Evolutionary conservation across 2,113 vertebrate species (phyloP).

Genomic region (Poecilia latipinna): DNA sequence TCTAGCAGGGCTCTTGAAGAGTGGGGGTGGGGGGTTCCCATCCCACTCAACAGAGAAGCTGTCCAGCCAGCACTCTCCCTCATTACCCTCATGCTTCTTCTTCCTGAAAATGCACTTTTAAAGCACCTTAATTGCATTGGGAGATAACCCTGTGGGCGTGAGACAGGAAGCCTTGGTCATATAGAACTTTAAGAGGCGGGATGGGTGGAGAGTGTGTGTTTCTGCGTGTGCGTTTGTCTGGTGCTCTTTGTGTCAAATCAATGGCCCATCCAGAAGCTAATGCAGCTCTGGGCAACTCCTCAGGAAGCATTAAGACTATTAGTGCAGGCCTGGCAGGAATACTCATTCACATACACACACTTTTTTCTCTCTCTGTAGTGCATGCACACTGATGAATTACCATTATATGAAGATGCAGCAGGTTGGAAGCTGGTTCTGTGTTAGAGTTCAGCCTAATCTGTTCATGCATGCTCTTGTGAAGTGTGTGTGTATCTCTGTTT

Average conservation of each 20-base stretch:
- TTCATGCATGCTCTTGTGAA: not conserved
- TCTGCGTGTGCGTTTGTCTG: slow-evolving; percentile 25
- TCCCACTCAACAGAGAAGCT: slow-evolving; percentile 47
- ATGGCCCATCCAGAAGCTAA: slow-evolving; percentile 94
- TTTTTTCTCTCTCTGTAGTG: not conserved
- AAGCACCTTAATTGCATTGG: slow-evolving; percentile 98
- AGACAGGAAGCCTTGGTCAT: slow-evolving; percentile 93
- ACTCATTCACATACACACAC: slow-evolving; percentile 37
- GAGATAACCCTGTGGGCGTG: slow-evolving; percentile 93
- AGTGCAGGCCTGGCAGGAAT: slow-evolving; percentile 89
- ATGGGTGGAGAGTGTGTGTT: slow-evolving; percentile 39
- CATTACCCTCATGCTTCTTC: slow-evolving; percentile 87
- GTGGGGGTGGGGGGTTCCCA: slow-evolving; percentile 54
- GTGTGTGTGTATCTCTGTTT: not conserved
- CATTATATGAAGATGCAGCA: slow-evolving; percentile 29
- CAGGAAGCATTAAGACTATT: slow-evolving; percentile 99
- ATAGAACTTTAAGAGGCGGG: slow-evolving; percentile 78
- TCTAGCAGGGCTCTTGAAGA: slow-evolving; percentile 46
- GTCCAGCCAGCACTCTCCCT: slow-evolving; percentile 79
- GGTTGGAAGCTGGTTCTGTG: slow-evolving; percentile 14
- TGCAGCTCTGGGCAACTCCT: slow-evolving; percentile 95
- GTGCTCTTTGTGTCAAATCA: slow-evolving; percentile 93
- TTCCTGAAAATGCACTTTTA: slow-evolving; percentile 99
- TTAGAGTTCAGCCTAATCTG: slow-evolving; percentile 4
- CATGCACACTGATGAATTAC: slow-evolving; percentile 15